Conservation (phyloP, 23 tunicate genomes). For the Pegea sp. region DNA sequence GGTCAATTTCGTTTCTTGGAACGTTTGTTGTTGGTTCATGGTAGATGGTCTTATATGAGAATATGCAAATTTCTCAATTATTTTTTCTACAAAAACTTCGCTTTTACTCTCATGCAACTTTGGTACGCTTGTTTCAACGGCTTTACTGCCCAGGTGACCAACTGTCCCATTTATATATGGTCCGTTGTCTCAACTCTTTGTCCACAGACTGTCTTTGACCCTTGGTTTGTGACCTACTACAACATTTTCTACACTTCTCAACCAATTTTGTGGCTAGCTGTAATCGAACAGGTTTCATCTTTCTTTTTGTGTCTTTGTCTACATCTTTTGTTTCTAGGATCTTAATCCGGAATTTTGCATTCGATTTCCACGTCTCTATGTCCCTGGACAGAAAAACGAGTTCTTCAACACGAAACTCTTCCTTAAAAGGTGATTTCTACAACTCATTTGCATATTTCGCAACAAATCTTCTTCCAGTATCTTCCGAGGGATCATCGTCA, state of each 20-base stretch:
- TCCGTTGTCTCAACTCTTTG: not conserved
- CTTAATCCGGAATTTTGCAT: slow-evolving; percentile 46
- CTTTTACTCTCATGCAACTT: slow-evolving; percentile 82
- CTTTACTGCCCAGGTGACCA: slow-evolving; percentile 51
- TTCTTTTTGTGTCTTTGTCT: not conserved
- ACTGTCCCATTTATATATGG: not conserved
- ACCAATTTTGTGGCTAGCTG: slow-evolving; percentile 52
- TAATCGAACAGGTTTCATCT: slow-evolving; percentile 59
- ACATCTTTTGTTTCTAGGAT: slow-evolving; percentile 20
- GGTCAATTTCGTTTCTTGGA: slow-evolving; percentile 87
- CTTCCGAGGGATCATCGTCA: slow-evolving; percentile 25
- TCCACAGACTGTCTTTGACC: slow-evolving; percentile 36
- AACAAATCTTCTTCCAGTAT: slow-evolving; percentile 12
- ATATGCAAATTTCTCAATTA: slow-evolving; percentile 81
- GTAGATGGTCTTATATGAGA: slow-evolving; percentile 96
- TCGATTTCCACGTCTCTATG: slow-evolving; percentile 48
- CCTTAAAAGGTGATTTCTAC: slow-evolving; percentile 11
- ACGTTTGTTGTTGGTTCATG: slow-evolving; percentile 80
- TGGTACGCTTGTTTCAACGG: slow-evolving; percentile 89
- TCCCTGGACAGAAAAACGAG: slow-evolving; percentile 67
- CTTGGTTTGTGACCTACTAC: slow-evolving; percentile 67
- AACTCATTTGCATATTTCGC: not conserved
- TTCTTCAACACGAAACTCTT: slow-evolving; percentile 53
- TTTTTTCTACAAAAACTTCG: slow-evolving; percentile 95
- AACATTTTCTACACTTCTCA: slow-evolving; percentile 77